Evolutionary conservation across 2,888 invertebrate genomes (phyloP).

Genomic region (Ypsolopha scabrella): DNA sequence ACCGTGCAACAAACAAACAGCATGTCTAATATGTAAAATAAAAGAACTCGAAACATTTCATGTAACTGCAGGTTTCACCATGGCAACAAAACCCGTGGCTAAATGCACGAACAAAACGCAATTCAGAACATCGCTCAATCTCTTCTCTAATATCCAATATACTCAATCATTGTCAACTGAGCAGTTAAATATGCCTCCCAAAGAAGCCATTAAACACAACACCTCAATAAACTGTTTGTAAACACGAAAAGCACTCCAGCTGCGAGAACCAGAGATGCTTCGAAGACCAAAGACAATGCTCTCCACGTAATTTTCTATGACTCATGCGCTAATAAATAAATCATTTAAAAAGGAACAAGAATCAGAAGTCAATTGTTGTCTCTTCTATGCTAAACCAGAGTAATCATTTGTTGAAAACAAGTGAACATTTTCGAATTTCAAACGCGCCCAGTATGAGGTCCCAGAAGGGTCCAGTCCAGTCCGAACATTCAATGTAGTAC

Average conservation of each 20-base stretch:
- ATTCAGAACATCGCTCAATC: constrained; percentile 4
- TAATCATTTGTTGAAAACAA: constrained; percentile 68
- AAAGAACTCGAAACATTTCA: constrained; percentile 2
- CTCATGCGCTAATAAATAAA: constrained; percentile 57
- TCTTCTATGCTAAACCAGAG: constrained; percentile 63
- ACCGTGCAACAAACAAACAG: background rate
- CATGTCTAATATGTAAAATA: background rate
- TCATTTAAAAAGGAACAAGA: constrained; percentile 51
- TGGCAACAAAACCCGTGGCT: background rate
- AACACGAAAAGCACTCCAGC: constrained; percentile 63
- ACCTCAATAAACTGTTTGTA: constrained; percentile 69
- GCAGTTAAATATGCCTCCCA: constrained; percentile 51
- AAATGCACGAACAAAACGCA: background rate
- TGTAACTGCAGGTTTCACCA: constrained; percentile 5
- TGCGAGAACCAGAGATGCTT: constrained; percentile 33
- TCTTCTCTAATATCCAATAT: background rate
- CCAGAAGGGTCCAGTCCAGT: constrained; percentile 27
- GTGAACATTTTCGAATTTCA: constrained; percentile 32
- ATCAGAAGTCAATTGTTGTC: constrained; percentile 53
- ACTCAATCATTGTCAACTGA: constrained; percentile 44
- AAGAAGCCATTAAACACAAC: constrained; percentile 62
- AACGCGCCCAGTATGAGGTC: constrained; percentile 61
- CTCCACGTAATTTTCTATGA: constrained; percentile 52
- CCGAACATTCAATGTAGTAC: constrained; percentile 16
- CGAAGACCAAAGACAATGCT: constrained; percentile 42